Conservation (phyloP, 2,113 vertebrate genomes). For the Chunga burmeisteri region DNA sequence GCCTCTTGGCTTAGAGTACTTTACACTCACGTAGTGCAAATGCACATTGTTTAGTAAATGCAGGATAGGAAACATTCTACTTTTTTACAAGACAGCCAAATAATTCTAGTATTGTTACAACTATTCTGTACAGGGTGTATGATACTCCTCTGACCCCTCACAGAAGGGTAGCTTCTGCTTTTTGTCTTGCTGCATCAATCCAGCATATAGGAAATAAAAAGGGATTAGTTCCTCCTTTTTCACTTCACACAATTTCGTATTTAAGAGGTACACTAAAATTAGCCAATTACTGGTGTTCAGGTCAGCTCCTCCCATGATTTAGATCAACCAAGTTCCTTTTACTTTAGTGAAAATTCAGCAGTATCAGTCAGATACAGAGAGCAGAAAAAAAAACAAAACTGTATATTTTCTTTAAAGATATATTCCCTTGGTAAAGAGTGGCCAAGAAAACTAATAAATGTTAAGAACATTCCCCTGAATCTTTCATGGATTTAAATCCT, state of each 20-base stretch:
- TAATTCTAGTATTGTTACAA: not conserved
- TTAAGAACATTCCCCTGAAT: not conserved
- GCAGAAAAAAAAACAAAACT: not conserved
- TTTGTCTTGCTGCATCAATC: not conserved
- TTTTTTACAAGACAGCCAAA: not conserved
- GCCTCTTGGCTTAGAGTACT: not conserved
- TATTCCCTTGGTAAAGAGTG: not conserved
- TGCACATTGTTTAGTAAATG: not conserved
- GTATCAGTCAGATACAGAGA: not conserved
- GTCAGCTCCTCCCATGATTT: not conserved
- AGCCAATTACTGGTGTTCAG: not conserved
- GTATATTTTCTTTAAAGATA: not conserved
- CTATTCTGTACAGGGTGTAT: not conserved
- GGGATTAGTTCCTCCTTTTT: fast-evolving
- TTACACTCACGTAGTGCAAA: not conserved
- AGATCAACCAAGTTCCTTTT: not conserved
- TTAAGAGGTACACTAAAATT: not conserved
- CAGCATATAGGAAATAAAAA: not conserved
- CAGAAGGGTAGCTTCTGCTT: not conserved
- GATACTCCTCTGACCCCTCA: not conserved
- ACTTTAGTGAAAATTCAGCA: not conserved
- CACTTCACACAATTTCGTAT: not conserved
- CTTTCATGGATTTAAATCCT: not conserved
- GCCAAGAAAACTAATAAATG: not conserved
- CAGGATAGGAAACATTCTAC: not conserved